Base-by-base conservation (phyloP, 2,888 invertebrate genomes). In the Apamea sordens region DNA sequence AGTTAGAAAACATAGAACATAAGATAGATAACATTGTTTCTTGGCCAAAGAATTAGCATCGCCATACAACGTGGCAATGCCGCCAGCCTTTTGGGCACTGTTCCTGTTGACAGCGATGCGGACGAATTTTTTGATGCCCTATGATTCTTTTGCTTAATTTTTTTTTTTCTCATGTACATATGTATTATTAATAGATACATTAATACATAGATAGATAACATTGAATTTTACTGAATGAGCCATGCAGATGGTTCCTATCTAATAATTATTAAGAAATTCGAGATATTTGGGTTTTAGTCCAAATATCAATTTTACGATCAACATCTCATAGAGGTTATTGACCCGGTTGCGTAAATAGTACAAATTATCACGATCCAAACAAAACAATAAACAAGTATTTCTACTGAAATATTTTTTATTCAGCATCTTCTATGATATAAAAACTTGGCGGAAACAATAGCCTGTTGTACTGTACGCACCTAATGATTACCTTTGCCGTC, bases 401-500 rank as follows among this genome's bases (percentile, higher is more conserved):
- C n/a, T 53, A 70, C 36, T 11, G 1, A 53, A 28, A 21, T 13
- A 18, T 50, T 68, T 79, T 32, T 32, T 80, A 32, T 56, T 71
- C n/a, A 28, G 53, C 6, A 2, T 71, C 21, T 36, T 61, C 18
- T 24, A 0, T 36, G 32, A 5, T 13, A 71, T 6, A n/a, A 65
- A 74, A 80, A 47, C 65, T n/a, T 18, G 1, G 44, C 6, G 32
- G 0, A 80, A 82, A 82, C 41, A 79, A 74, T 75, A 61, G 32
- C 2, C 32, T 10, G 41, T 56, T 56, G 56, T 56, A 24, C 53
- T 24, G 24, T 56, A 24, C 56, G 24, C 24, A 24, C n/a, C n/a
- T 59, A 80, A 76, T 76, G 24, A 68, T 41, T 15, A 80, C 67
- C 67, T 82, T 68, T 61, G 76, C 11, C 15, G 75, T 53, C 21